These are phyloP conservation scores for Polypedilum vanderplanki DNA, from an alignment of 1,140 invertebrate genomes.

Conservation along the genomic window DNA sequence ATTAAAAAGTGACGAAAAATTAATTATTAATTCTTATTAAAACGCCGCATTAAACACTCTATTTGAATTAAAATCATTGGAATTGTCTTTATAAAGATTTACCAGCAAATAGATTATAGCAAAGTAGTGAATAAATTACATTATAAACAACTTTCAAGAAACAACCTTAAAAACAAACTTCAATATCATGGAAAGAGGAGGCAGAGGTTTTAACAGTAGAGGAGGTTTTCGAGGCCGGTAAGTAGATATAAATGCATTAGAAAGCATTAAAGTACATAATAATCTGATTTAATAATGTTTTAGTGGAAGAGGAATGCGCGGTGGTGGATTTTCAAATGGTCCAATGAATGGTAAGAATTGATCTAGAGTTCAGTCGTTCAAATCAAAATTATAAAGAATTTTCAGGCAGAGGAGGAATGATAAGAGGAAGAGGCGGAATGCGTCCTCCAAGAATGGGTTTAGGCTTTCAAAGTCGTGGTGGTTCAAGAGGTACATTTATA, in stretches of 20 bases:
- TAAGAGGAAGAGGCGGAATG: not conserved
- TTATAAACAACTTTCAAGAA: not conserved
- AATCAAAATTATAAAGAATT: not conserved
- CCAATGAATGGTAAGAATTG: not conserved
- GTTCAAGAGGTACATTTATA: not conserved
- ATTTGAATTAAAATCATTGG: no score
- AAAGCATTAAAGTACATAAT: no score
- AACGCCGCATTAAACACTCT: no score
- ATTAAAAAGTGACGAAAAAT: no score
- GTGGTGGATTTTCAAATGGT: slow-evolving; percentile 19
- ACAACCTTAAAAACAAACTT: not conserved
- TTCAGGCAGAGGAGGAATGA: not conserved
- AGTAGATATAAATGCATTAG: not conserved
- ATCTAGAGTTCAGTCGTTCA: not conserved
- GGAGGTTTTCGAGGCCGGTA: slow-evolving; percentile 12
- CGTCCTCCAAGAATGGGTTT: not conserved
- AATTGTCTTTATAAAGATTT: no score
- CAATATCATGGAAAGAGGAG: not conserved
- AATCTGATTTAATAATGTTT: no score
- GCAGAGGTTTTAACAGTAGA: not conserved
- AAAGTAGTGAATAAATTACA: no score
- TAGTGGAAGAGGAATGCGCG: slow-evolving; percentile 10
- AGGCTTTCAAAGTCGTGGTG: not conserved
- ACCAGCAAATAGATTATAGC: no score
- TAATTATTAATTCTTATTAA: no score